A percentile compares a stretch with the other conserved stretches of the same genome.
Conservation (phyloP, 2,888 invertebrate genomes). For the Heteromyza rotundicornis region DNA sequence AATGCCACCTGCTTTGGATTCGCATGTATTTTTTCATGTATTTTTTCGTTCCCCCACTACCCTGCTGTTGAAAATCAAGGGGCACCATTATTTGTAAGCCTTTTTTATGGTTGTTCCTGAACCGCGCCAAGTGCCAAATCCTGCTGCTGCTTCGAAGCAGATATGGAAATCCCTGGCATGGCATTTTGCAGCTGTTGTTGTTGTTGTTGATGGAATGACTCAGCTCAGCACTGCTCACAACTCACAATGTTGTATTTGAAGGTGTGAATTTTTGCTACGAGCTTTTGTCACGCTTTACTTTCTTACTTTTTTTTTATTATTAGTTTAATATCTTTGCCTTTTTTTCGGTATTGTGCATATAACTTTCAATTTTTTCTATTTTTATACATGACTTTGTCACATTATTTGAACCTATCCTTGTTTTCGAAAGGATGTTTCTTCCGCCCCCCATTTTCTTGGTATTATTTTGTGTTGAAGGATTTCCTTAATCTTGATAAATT, state of each 20-base stretch:
- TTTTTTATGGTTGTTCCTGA: background rate
- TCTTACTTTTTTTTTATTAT: background rate
- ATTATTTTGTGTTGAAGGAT: background rate
- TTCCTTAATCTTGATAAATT: background rate
- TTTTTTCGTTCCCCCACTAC: background rate
- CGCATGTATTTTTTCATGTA: background rate
- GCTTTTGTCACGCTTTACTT: background rate
- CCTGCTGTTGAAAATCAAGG: background rate
- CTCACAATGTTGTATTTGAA: no score
- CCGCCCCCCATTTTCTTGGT: no score
- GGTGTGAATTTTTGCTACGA: background rate
- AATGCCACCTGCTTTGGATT: background rate
- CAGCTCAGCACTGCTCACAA: background rate
- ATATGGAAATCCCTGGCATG: slow-evolving; percentile 1
- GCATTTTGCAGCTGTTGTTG: background rate
- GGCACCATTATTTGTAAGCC: background rate
- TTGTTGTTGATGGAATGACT: background rate
- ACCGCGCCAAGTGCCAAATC: background rate
- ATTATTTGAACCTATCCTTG: background rate
- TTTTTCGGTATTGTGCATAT: no score
- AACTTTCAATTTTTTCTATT: no score
- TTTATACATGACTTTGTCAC: no score
- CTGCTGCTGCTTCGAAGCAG: background rate
- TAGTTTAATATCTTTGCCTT: background rate
- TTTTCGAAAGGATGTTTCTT: background rate